phyloP scores from a whole-genome alignment of 2,888 invertebrate genomes.

The Amitus sp. region DNA sequence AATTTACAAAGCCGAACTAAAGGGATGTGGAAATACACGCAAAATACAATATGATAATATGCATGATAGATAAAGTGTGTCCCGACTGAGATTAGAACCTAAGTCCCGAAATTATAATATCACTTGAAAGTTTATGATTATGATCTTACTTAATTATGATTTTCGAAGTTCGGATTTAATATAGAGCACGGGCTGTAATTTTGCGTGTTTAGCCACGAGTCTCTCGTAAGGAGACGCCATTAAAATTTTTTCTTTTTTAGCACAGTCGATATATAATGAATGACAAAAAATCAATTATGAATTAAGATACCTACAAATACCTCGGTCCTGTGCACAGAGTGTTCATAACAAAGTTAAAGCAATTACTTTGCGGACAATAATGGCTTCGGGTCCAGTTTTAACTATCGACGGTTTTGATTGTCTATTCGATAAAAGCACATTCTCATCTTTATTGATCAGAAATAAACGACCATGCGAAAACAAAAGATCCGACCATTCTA shows the following conservation, averaged over 20 bases:
- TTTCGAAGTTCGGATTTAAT: no score
- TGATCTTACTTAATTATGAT: no score
- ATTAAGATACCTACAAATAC: constrained; percentile 25
- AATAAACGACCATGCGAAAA: constrained; percentile 47
- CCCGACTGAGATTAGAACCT: no score
- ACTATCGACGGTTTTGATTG: constrained; percentile 10
- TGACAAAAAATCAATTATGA: constrained; percentile 26
- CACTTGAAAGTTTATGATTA: no score
- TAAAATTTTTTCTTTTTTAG: constrained; percentile 35
- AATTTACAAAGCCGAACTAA: no score
- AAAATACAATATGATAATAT: no score
- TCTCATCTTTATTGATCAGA: constrained; percentile 5
- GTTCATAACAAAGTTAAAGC: constrained; percentile 31
- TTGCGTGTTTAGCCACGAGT: no score
- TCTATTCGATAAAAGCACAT: constrained; percentile 18
- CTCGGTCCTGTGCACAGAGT: constrained; percentile 12
- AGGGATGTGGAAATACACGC: no score
- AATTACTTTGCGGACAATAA: constrained; percentile 33
- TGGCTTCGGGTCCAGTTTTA: constrained; percentile 24
- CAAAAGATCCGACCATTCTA: constrained; percentile 39
- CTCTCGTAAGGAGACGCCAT: constrained; percentile 23
- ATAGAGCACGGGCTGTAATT: no score
- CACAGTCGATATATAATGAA: constrained; percentile 29
- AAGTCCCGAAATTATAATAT: no score
- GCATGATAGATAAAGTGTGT: no score